Conservation (phyloP, 2,888 invertebrate species). For the Tenodera sinensis region DNA sequence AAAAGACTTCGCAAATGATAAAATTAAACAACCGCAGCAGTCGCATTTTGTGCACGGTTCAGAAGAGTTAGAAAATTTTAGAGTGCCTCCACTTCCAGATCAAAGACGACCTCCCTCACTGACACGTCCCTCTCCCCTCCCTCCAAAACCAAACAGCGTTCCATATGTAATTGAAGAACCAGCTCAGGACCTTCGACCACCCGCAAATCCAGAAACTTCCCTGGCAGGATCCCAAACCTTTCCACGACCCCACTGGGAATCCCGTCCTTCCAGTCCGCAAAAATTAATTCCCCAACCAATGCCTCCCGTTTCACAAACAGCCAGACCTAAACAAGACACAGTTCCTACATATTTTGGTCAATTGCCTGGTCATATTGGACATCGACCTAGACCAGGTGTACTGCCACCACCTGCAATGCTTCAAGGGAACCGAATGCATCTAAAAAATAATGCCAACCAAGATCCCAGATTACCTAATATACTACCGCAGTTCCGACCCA, state of each 20-base stretch:
- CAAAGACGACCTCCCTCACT: not conserved
- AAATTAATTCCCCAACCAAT: slow-evolving; percentile 8
- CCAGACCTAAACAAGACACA: slow-evolving; percentile 26
- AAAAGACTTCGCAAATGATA: not conserved
- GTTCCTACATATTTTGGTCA: not conserved
- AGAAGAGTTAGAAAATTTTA: not conserved
- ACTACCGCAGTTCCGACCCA: slow-evolving; percentile 67
- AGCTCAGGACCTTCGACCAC: slow-evolving; percentile 20
- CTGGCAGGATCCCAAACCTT: not conserved
- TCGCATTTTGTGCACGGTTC: not conserved
- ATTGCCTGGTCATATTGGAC: not conserved
- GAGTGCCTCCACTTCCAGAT: not conserved
- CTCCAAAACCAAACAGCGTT: slow-evolving; percentile 8
- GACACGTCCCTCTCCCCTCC: not conserved
- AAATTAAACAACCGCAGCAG: not conserved
- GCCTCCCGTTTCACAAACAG: slow-evolving; percentile 33
- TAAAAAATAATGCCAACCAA: not conserved
- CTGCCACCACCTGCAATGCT: not conserved
- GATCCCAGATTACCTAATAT: slow-evolving; percentile 57
- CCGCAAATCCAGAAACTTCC: slow-evolving; percentile 18
- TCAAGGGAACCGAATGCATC: slow-evolving; percentile 5
- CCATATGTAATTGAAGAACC: slow-evolving; percentile 7
- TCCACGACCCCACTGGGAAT: not conserved
- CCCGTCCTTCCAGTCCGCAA: not conserved
- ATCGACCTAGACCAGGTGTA: not conserved